phyloP scores from a whole-genome alignment of 2,888 invertebrate species.

The Sepiola atlantica region DNA sequence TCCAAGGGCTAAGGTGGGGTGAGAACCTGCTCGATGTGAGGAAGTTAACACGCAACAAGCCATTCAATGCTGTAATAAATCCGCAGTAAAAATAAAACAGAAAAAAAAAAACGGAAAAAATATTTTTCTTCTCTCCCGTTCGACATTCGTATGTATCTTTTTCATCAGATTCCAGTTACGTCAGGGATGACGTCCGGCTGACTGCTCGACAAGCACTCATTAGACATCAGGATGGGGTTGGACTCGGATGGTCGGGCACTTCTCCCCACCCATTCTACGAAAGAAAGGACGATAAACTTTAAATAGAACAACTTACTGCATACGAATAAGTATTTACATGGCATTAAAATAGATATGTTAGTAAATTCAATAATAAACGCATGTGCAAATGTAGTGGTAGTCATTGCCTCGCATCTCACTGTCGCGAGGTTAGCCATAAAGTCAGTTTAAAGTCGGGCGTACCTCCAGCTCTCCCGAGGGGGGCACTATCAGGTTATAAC shows the following conservation, averaged over 20 bases:
- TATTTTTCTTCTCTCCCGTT: background rate
- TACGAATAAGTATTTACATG: too few relatives aligned
- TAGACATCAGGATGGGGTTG: background rate
- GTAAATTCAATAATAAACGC: too few relatives aligned
- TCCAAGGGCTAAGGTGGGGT: background rate
- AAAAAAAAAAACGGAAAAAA: background rate
- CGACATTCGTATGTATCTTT: background rate
- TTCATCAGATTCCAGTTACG: background rate
- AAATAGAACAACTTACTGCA: too few relatives aligned
- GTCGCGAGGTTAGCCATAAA: too few relatives aligned
- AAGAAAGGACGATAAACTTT: too few relatives aligned
- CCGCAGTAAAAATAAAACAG: background rate
- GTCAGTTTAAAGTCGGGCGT: too few relatives aligned
- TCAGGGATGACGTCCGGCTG: background rate
- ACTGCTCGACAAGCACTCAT: slow-evolving; percentile 32
- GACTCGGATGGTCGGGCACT: background rate
- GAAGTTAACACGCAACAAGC: background rate
- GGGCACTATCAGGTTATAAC: too few relatives aligned
- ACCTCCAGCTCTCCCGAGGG: too few relatives aligned
- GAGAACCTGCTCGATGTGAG: background rate
- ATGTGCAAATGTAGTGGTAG: too few relatives aligned
- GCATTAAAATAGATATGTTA: too few relatives aligned
- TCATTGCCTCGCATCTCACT: too few relatives aligned
- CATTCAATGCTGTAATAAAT: background rate
- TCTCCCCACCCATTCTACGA: background rate